phyloP scores from a whole-genome alignment of 2,113 vertebrate genomes.

The Cryptotis parvus region DNA sequence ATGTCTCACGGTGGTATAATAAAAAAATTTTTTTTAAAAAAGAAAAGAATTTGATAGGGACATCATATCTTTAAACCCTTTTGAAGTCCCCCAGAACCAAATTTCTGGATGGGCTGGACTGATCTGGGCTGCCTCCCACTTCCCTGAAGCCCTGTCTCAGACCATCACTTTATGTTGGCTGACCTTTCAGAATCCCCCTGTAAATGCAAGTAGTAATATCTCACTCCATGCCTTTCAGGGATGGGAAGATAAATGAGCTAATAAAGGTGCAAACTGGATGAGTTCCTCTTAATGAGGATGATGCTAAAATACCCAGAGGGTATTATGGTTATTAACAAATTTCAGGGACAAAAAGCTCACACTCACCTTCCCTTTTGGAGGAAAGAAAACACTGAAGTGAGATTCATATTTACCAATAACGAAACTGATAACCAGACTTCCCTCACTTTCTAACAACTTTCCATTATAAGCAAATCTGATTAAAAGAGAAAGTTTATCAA shows the following conservation, averaged over 20 bases:
- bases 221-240: neutral
- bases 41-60: neutral
- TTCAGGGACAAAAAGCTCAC: neutral
- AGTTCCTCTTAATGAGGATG: neutral
- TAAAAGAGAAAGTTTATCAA: neutral
- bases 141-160: neutral
- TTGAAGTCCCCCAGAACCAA: neutral
- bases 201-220: slow-evolving; percentile 27
- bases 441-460: neutral
- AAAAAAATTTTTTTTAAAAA: too few relatives aligned
- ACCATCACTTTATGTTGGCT: slow-evolving; percentile 9
- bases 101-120: neutral
- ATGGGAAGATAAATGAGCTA: slow-evolving; percentile 50
- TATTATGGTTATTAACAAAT: slow-evolving; percentile 34
- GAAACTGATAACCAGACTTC: neutral
- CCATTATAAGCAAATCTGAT: neutral
- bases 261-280: slow-evolving; percentile 30
- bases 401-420: neutral
- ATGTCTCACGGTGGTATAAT: too few relatives aligned
- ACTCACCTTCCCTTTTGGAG: neutral
- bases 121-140: neutral
- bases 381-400: neutral
- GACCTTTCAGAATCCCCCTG: slow-evolving; percentile 11
- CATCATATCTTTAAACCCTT: neutral
- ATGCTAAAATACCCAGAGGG: neutral